Percentiles rank a stretch among this genome's conserved stretches.
phyloP scores from a whole-genome alignment of 2,113 vertebrate genomes.

The Colistium nudipinnis region DNA sequence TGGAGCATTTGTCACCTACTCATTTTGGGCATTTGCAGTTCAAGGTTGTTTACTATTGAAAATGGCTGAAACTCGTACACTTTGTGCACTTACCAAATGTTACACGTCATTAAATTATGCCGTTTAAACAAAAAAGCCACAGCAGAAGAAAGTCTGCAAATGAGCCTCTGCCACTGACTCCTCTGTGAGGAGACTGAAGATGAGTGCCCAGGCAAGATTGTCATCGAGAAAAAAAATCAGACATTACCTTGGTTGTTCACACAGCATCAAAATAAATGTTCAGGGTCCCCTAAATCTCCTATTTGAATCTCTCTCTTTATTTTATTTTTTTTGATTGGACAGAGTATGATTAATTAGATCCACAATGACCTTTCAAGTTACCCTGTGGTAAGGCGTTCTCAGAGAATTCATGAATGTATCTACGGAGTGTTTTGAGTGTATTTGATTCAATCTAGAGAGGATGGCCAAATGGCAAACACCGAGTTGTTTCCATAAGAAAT shows the following conservation, averaged over 20 bases:
- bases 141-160: background rate
- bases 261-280: constrained; percentile 23
- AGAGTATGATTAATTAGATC: too few species aligned
- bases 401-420: too few species aligned
- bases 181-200: constrained; percentile 7
- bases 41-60: constrained; percentile 12
- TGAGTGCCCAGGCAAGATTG: background rate
- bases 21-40: constrained; percentile 15
- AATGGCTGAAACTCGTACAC: too few species aligned
- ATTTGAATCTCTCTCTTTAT: too few species aligned
- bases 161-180: background rate
- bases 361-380: too few species aligned
- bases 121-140: background rate
- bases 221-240: background rate
- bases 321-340: too few species aligned
- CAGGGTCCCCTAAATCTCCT: constrained; percentile 51
- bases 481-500: background rate
- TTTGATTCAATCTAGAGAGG: background rate
- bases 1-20: constrained; percentile 5
- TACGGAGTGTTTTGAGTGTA: too few species aligned
- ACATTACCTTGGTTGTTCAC: constrained; percentile 18
- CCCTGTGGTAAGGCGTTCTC: too few species aligned
- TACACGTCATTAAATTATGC: background rate
- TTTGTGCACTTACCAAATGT: too few species aligned
- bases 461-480: constrained; percentile 17